A percentile compares a stretch with the other conserved stretches of the same genome.
Evolutionary conservation across 2,888 invertebrate species (phyloP).

Genomic region (Cheilosia scutellata): DNA sequence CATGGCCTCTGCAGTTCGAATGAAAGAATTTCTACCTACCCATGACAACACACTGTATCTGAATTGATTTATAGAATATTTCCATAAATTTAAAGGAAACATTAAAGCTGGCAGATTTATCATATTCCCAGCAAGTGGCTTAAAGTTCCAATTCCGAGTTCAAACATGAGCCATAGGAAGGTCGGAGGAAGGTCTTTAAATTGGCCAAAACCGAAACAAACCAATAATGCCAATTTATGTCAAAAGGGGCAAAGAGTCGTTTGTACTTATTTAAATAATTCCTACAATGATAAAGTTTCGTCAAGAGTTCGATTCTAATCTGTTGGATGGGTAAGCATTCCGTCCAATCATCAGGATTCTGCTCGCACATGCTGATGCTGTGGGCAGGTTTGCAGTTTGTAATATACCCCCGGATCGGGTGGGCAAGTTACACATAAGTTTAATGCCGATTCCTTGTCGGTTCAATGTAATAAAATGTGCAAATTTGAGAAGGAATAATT

Average conservation of each 20-base stretch:
- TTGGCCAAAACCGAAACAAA: no score
- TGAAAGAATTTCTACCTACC: not conserved
- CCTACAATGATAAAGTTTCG: conserved; percentile 51
- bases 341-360: not conserved
- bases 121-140: no score
- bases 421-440: conserved; percentile 16
- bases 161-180: no score
- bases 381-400: conserved; percentile 2
- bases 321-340: not conserved
- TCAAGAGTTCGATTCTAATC: conserved; percentile 10
- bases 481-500: conserved; percentile 46
- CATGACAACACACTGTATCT: no score
- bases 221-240: no score
- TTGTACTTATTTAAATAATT: conserved; percentile 54
- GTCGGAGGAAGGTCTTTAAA: no score
- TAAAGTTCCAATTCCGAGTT: no score
- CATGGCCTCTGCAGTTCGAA: not conserved
- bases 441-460: conserved; percentile 20
- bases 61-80: no score
- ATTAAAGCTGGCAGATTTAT: no score
- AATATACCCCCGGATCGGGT: not conserved
- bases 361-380: not conserved
- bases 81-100: no score
- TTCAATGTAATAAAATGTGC: conserved; percentile 26
- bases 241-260: not conserved